Base-by-base conservation (phyloP, 2,113 vertebrate species). In the Dicerorhinus sumatrensis region DNA sequence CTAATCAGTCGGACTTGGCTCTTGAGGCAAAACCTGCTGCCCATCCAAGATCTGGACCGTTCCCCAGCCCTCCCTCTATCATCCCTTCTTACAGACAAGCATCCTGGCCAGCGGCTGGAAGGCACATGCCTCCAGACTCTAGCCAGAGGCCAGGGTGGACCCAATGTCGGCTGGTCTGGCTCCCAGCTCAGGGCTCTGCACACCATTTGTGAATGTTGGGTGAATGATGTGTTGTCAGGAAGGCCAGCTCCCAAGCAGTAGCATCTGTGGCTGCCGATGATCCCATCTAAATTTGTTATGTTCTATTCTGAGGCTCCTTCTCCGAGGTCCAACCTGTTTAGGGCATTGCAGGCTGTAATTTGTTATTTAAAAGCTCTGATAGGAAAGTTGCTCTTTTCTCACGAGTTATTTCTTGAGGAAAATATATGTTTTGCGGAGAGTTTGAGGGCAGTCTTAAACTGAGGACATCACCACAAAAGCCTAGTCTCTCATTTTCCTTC, bases 401-500 rank as follows among this genome's bases (percentile, higher is more conserved):
- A 33, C 65, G 96, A 95, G 89, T 91, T 94, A 79, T 92, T 97
- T 97, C 87, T 95, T 94, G 84, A 93, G 89, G 87, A 93, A 97
- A 97, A 80, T 95, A 77, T 23, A 89, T 95, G 81, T 96, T 97
- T 96, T 94, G 97, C 0, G 84, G 58, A 54, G 33, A 77, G 29
- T 82, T 86, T 96, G 67, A 98, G 89, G 95, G 94, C 39, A 97
- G 83, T 42, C 75, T 95, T 96, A 94, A 98, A 94, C 4, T 42
- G 62, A 56, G 91, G 98, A 96, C 95, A 96, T 83, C 81, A 84
- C 83, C 97, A 85, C 81, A 96, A 73, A 89, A 89, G 14, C 39
- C 96, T 92, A 91, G 51, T 96, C 96, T 98, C 51, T 98, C 89
- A 97, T 97, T 98, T 98, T 89, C 91, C 80, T 97, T 51, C 70